Percentiles rank a stretch among this genome's conserved stretches.
These are phyloP conservation scores for Latheticus oryzae DNA, from an alignment of 2,888 invertebrate genomes.

Conservation along the genomic window DNA sequence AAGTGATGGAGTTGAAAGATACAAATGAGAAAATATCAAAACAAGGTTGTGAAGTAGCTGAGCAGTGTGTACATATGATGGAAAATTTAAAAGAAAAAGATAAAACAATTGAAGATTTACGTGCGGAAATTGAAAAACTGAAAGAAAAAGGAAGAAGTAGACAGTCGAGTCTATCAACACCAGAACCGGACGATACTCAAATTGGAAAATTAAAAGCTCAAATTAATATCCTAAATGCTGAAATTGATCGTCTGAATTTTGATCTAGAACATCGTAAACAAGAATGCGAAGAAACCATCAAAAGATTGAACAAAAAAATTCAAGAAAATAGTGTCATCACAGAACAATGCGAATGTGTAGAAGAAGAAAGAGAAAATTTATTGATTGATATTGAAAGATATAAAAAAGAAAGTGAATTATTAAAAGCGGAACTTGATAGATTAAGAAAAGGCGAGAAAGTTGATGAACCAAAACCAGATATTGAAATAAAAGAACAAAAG, in stretches of 20 bases:
- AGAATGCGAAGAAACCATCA: constrained; percentile 31
- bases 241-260: constrained; percentile 24
- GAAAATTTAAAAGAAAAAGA: constrained; percentile 16
- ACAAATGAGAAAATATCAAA: constrained; percentile 41
- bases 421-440: constrained; percentile 9
- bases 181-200: constrained; percentile 17
- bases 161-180: constrained; percentile 4
- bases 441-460: background rate
- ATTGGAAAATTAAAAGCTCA: constrained; percentile 26
- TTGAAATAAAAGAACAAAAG: constrained; percentile 1
- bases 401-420: constrained; percentile 11
- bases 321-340: no score
- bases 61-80: constrained; percentile 1
- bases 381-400: background rate
- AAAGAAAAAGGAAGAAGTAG: no score
- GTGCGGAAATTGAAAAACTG: constrained; percentile 13
- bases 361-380: constrained; percentile 5
- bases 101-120: constrained; percentile 1
- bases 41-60: constrained; percentile 17
- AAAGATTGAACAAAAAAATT: background rate
- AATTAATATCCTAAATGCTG: constrained; percentile 21
- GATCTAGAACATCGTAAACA: constrained; percentile 27
- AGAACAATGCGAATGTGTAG: constrained; percentile 6
- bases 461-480: background rate
- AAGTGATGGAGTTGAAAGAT: constrained; percentile 52